These are phyloP conservation scores for Bellardia bayeri DNA, from an alignment of 2,888 invertebrate species.

Conservation along the genomic window DNA sequence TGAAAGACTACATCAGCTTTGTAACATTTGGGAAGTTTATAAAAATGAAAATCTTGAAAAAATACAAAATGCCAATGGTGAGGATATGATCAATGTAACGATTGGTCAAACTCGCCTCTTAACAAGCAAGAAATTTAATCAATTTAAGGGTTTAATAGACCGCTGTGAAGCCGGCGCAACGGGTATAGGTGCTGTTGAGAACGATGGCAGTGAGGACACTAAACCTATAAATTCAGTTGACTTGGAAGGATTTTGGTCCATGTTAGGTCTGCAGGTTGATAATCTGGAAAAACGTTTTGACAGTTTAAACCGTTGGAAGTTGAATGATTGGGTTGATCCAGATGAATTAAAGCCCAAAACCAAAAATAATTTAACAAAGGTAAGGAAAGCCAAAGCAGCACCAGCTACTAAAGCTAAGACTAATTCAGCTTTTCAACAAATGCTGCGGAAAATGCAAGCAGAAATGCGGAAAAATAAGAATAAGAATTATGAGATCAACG, in stretches of 20 bases:
- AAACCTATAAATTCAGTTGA: slow-evolving; percentile 85
- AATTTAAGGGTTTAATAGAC: slow-evolving; percentile 87
- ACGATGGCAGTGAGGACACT: slow-evolving; percentile 78
- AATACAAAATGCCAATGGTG: slow-evolving; percentile 81
- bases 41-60: slow-evolving; percentile 76
- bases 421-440: slow-evolving; percentile 76
- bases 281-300: slow-evolving; percentile 82
- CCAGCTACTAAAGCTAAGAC: slow-evolving; percentile 73
- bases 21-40: slow-evolving; percentile 85
- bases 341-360: slow-evolving; percentile 74
- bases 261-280: slow-evolving; percentile 86
- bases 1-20: slow-evolving; percentile 83
- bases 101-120: slow-evolving; percentile 91
- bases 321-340: slow-evolving; percentile 82
- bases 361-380: slow-evolving; percentile 69
- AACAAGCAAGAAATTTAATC: slow-evolving; percentile 89
- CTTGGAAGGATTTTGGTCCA: slow-evolving; percentile 88
- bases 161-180: slow-evolving; percentile 79
- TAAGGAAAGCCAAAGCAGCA: slow-evolving; percentile 73
- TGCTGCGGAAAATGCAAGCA: slow-evolving; percentile 77
- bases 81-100: slow-evolving; percentile 87
- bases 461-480: slow-evolving; percentile 76
- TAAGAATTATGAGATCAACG: slow-evolving; percentile 12
- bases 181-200: slow-evolving; percentile 65
- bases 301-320: slow-evolving; percentile 79